A percentile compares a stretch with the other conserved stretches of the same genome.
Evolutionary conservation across 1,140 invertebrate species (phyloP).

Genomic region (Psix sp.): DNA sequence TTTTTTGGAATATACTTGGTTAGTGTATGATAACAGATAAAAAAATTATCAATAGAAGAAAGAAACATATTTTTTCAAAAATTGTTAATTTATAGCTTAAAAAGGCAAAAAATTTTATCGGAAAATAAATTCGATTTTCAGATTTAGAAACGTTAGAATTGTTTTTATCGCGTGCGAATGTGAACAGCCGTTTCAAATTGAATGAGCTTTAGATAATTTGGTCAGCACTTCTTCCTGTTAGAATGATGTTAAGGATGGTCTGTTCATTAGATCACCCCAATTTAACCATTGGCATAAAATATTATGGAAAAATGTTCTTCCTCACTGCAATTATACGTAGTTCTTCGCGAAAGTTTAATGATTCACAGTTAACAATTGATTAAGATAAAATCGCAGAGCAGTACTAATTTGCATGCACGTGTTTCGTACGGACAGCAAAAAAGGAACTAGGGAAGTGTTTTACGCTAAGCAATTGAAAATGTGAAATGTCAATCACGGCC

Average conservation of each 20-base stretch:
- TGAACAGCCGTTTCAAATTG: slow-evolving; percentile 53
- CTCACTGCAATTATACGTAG: background rate
- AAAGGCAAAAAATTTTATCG: background rate
- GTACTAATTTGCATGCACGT: no score
- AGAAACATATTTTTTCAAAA: no score
- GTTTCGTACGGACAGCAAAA: background rate
- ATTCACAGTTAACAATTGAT: no score
- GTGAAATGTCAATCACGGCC: slow-evolving; percentile 5
- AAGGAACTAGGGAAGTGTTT: slow-evolving; percentile 6
- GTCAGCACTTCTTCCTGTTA: slow-evolving; percentile 41
- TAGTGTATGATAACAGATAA: no score
- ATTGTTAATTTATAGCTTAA: no score
- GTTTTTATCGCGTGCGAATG: slow-evolving; percentile 62
- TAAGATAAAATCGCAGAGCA: no score
- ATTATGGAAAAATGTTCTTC: slow-evolving; percentile 29
- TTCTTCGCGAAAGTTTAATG: no score
- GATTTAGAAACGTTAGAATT: slow-evolving; percentile 31
- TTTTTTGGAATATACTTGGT: no score
- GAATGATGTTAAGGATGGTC: slow-evolving; percentile 58
- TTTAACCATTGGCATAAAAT: slow-evolving; percentile 42
- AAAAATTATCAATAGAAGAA: no score
- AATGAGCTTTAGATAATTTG: slow-evolving; percentile 46
- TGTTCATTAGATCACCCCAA: slow-evolving; percentile 56
- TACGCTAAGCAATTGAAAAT: slow-evolving; percentile 4
- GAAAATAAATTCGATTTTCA: slow-evolving; percentile 27